Evolutionary conservation across 2,888 invertebrate genomes (phyloP).

Genomic region (Malthinus flaveolus): DNA sequence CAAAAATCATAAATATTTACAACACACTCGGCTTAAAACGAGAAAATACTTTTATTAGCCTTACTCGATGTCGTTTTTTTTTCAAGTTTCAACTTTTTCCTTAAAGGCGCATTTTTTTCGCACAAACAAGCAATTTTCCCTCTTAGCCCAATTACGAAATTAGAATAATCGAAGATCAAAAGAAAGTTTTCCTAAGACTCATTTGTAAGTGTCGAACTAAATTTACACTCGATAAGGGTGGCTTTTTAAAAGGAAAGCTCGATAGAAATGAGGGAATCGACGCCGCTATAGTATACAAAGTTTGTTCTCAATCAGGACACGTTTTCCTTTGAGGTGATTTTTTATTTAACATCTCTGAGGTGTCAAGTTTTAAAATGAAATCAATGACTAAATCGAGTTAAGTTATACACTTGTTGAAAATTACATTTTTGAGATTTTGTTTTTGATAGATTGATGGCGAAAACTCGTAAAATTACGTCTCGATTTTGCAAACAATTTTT

Average conservation of each 20-base stretch:
- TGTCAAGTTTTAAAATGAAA: constrained; percentile 44
- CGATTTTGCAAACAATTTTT: not conserved
- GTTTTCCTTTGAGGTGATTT: constrained; percentile 45
- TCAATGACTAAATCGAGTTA: constrained; percentile 43
- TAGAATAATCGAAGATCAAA: constrained; percentile 29
- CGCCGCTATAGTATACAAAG: not conserved
- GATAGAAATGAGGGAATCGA: constrained; percentile 11
- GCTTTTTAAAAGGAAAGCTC: constrained; percentile 6
- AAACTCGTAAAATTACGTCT: constrained; percentile 7
- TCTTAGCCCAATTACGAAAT: constrained; percentile 23
- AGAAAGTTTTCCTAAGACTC: constrained; percentile 5
- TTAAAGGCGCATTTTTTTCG: constrained; percentile 1
- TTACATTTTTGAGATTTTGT: constrained; percentile 20
- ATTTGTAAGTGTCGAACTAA: constrained; percentile 6
- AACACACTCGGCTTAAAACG: constrained; percentile 21
- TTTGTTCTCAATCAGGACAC: constrained; percentile 40
- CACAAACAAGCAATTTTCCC: constrained; percentile 16
- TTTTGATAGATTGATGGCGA: constrained; percentile 26
- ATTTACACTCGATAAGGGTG: not conserved
- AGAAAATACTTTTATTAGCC: constrained; percentile 9
- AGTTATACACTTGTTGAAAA: constrained; percentile 38
- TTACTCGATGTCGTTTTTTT: no score
- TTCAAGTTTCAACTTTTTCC: no score
- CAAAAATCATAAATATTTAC: constrained; percentile 31
- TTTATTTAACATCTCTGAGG: constrained; percentile 45